Evolutionary conservation across 2,113 vertebrate species (phyloP).

Genomic region (Climacteris rufus): DNA sequence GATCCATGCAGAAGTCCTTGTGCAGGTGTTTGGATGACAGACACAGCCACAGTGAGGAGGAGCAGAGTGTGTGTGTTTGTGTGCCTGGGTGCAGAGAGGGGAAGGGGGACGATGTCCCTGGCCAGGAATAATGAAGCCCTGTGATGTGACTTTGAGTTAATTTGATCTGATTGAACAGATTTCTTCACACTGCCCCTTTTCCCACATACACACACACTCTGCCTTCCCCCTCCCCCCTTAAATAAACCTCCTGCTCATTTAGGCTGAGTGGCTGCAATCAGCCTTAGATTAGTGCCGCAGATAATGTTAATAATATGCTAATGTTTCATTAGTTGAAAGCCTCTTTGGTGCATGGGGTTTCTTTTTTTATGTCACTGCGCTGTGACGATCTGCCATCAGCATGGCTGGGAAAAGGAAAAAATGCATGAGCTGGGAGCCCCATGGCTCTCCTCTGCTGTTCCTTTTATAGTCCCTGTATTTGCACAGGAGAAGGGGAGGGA

Average conservation of each 20-base stretch:
- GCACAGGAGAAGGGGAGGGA: conserved; percentile 6
- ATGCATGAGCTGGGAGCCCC: conserved; percentile 39
- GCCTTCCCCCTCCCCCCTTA: conserved; percentile 48
- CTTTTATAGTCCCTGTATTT: conserved; percentile 2
- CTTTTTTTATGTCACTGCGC: conserved; percentile 62
- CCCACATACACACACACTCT: neutral
- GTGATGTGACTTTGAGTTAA: conserved; percentile 29
- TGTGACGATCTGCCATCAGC: conserved; percentile 60
- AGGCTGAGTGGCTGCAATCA: conserved; percentile 79
- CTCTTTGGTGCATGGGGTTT: conserved; percentile 65
- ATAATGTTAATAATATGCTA: conserved; percentile 87
- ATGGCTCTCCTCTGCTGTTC: conserved; percentile 40
- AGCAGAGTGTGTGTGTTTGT: neutral
- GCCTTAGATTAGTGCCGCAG: conserved; percentile 69
- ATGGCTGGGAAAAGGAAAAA: conserved; percentile 1
- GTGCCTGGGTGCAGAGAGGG: neutral
- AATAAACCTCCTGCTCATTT: conserved; percentile 79
- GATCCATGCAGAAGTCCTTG: neutral
- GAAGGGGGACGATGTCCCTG: neutral
- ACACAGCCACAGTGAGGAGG: neutral
- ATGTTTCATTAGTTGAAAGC: conserved; percentile 89
- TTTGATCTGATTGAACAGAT: conserved; percentile 55
- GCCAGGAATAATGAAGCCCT: neutral
- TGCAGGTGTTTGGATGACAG: neutral
- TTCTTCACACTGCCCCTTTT: conserved; percentile 33